Evolutionary conservation across 2,888 invertebrate species (phyloP), one percentile per base, ranked within the genome.

Genomic region (Eremobia ochroleuca): DNA sequence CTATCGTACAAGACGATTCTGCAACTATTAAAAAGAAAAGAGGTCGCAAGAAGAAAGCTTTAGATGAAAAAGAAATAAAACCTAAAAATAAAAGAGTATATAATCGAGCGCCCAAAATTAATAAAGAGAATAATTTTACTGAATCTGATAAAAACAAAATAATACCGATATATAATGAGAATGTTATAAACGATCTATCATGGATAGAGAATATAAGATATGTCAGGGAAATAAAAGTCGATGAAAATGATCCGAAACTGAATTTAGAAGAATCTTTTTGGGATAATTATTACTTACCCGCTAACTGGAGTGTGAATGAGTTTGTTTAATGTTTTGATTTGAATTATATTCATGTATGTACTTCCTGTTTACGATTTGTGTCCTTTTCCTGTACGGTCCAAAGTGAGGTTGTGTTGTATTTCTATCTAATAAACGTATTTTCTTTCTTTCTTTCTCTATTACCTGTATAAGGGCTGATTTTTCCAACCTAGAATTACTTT

Each of bases 171-270:
- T 82, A 86, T 70, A 87, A 86, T 15, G 62, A 78, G 34, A 66
- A 79, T 69, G 76, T 85, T 37, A 79, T 85, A 49, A 86, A 89
- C 31, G 92, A 94, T 82, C 82, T 95, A 2, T 94, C 95, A 2
- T 96, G 96, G 96, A 68, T 96, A 1, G 94, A 94, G 86, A 92
- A 92, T 58, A 89, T 96, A 58, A 92, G 91, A 79, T 94, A 89
- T 71, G 91, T 96, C 0, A 92, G 96, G 81, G 93, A 94, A 88
- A 84, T 95, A 31, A 58, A 77, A 4, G 74, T 52, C 0, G 91
- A 93, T 31, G 96, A 96, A 87, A 89, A 89, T 74, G 91, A 93
- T 62, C 46, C 79, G 0, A 86, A 75, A 28, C 76, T 82, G 25
- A 73, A 82, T 70, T 77, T 92, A 21, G 83, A 88, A 68, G 92